Base-by-base conservation (phyloP, 2,888 invertebrate genomes). In the Polymixis flavicincta region DNA sequence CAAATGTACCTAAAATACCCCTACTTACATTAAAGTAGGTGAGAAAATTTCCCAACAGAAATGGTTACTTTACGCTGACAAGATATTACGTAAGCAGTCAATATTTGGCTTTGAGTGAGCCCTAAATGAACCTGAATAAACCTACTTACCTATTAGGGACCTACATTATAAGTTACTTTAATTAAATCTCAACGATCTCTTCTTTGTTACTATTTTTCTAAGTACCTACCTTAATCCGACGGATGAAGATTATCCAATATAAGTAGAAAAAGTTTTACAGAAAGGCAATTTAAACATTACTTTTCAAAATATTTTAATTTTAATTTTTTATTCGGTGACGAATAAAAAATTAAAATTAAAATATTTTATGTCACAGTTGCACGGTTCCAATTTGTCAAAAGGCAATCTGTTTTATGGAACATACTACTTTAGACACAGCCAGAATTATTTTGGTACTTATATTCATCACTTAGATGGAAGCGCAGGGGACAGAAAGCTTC, bases 1-100 rank as follows among this genome's bases (percentile, higher is more conserved):
- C 54, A 48, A 37, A 74, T 22, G 22, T 52, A 60, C 28, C 50
- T 48, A 74, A n/a, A 6, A 73, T n/a, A 59, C 22, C 11, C 32
- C 28, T 19, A 64, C 32, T 22, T 19, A 64, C 25, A 55, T 13
- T 25, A 45, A 52, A n/a, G n/a, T 14, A 32, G 4, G 9, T 48
- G 64, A 14, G 13, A 19, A 28, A 25, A 50, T 28, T n/a, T 50
- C 7, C 37, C 19, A 76, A 66, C 2, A 14, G 14, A 60, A 75
- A 17, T 57, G 7, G 19, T 50, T 42, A 1, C 9, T 75, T 48
- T 45, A 28, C 25, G 13, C 11, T 45, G 17, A 17, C 28, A 57
- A 57, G 14, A 55, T 71, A n/a, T 19, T 42, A 37, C 45, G 32
- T 52, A 25, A 32, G 9, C 19, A 55, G 37, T 2, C 25, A 17